Conservation (phyloP, 2,113 vertebrate species). For the Rhagologus leucostigma region DNA sequence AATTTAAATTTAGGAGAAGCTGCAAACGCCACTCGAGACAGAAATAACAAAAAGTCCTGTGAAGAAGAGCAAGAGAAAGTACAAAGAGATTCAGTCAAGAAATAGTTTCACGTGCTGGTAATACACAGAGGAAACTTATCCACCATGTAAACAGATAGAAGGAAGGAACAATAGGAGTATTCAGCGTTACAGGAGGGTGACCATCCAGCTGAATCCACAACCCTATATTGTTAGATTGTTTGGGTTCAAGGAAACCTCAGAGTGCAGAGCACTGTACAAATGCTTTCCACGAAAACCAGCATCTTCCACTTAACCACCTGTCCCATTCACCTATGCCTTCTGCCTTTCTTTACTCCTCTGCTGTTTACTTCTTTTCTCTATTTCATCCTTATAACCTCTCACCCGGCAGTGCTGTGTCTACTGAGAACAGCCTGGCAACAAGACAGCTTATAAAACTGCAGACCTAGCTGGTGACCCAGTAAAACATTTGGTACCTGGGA, state of each 20-base stretch:
- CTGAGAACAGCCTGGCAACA: neutral
- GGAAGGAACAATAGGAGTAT: neutral
- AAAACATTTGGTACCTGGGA: neutral
- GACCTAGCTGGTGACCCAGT: neutral
- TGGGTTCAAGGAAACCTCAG: neutral
- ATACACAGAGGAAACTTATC: neutral
- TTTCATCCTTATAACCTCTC: neutral
- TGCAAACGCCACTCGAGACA: neutral
- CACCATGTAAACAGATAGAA: neutral
- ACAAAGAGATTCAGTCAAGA: neutral
- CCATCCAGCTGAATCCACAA: neutral
- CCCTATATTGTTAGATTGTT: neutral
- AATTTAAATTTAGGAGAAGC: neutral
- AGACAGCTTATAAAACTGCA: neutral
- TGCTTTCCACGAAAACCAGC: rapidly evolving
- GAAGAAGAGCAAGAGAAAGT: neutral
- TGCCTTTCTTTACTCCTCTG: neutral
- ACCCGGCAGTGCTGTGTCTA: neutral
- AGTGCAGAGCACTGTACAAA: neutral
- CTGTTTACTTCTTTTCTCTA: neutral
- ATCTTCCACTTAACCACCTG: neutral
- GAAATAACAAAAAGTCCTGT: neutral
- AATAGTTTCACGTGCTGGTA: neutral
- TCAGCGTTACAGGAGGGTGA: neutral
- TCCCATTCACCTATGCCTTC: neutral